Conservation (phyloP, 2,797 vertebrate genomes). For the Xiphorhynchus erythropygius region DNA sequence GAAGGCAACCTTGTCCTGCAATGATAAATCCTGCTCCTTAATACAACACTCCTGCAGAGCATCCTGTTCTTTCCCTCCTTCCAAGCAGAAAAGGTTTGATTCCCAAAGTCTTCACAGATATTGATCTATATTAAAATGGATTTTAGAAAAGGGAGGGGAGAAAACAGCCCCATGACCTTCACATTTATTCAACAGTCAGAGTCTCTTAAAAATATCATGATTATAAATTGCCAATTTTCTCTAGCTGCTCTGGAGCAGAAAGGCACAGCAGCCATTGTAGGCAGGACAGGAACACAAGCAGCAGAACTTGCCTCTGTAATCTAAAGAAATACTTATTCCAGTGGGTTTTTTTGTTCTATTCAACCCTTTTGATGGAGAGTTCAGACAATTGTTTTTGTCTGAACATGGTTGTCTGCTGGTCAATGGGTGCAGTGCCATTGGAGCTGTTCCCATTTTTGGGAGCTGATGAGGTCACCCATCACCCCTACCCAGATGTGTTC, state of each 20-base stretch:
- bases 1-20: neutral
- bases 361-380: neutral
- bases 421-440: neutral
- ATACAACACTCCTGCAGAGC: neutral
- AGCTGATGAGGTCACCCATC: neutral
- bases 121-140: neutral
- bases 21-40: neutral
- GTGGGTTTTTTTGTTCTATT: neutral
- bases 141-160: neutral
- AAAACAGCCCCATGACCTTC: constrained; percentile 24
- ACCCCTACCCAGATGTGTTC: neutral
- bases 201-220: neutral
- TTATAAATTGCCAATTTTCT: neutral
- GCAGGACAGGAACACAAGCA: neutral
- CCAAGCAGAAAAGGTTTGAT: neutral
- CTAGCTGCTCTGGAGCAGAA: rapidly evolving
- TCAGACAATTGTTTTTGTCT: neutral
- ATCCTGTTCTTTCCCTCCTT: neutral
- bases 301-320: neutral
- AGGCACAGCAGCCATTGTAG: neutral
- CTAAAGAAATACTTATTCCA: neutral
- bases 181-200: neutral
- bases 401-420: rapidly evolving
- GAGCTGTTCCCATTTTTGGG: rapidly evolving
- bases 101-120: neutral